A percentile compares a stretch with the other conserved stretches of the same genome.
These are phyloP conservation scores for Turdus rufiventris DNA, from an alignment of 2,113 vertebrate genomes.

Conservation along the genomic window DNA sequence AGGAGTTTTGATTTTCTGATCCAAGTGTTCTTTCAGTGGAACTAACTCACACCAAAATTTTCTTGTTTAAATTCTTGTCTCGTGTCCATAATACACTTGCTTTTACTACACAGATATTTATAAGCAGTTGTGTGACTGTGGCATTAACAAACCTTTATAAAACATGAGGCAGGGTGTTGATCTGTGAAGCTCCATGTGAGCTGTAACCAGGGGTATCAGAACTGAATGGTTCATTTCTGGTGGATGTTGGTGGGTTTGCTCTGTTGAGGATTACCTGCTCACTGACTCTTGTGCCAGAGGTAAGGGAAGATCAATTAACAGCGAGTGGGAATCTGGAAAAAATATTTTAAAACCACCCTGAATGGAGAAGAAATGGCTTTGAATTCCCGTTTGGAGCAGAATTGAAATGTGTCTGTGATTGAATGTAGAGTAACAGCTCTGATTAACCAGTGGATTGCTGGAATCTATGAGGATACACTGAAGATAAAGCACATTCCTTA, in stretches of 20 bases:
- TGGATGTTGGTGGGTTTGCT: background rate
- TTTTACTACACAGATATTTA: background rate
- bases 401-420: background rate
- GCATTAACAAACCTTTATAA: background rate
- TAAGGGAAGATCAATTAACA: background rate
- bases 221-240: background rate
- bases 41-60: background rate
- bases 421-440: background rate
- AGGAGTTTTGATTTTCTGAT: background rate
- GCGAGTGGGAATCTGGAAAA: background rate
- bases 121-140: background rate
- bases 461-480: background rate
- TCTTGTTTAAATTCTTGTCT: background rate
- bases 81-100: fast-evolving
- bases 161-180: background rate
- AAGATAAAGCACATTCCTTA: background rate
- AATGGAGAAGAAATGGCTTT: background rate
- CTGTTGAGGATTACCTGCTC: background rate
- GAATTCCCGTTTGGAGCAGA: background rate
- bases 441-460: background rate
- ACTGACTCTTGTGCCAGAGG: background rate
- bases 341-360: background rate
- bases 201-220: background rate
- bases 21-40: background rate
- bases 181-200: background rate